Evolutionary conservation across 2,888 invertebrate species (phyloP), one percentile per base, ranked within the genome.

Genomic region (Flexamia atlantica): DNA sequence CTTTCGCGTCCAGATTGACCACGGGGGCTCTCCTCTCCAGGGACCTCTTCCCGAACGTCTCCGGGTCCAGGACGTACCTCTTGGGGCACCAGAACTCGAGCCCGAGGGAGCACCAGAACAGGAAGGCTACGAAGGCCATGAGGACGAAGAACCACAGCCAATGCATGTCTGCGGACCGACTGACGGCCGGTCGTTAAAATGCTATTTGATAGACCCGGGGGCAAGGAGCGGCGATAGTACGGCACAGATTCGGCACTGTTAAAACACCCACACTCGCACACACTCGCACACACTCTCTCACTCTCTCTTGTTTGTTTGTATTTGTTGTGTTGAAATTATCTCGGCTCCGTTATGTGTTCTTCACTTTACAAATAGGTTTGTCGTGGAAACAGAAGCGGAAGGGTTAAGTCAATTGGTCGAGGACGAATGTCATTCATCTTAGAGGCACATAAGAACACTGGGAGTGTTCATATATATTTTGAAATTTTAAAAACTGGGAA

Each of bases 61-160:
- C 28, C 5, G 64, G 64, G 64, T 64, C 64, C 64, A 64, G 28
- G 64, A 64, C 30, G 64, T 20, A 64, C 64, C 64, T 64, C 12
- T 30, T 7, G 14, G 64, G 64, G 30, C 64, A 64, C 1, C 64
- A 64, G 64, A 28, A 28, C 64, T 64, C 64, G 5, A 64, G 64
- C 14, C 14, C 1, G 64, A 64, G 1, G 64, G 64, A 64, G 64
- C 64, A 64, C 64, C 64, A 64, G 64, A 64, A 64, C 12, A 64
- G 28, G 12, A 14, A 10, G 7, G 64, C 64, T 17, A 64, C 64
- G 64, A 64, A 28, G 28, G 14, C 9, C 28, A 64, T 28, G 28
- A 64, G 30, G 20, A 17, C 28, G 14, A 64, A n/a, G 64, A 64
- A 64, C 64, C 64, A 64, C 64, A 30, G 64, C 64, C 64, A 64